Evolutionary conservation across 2,113 vertebrate species (phyloP), one percentile per base, ranked within the genome.

Genomic region (Barbus barbus): DNA sequence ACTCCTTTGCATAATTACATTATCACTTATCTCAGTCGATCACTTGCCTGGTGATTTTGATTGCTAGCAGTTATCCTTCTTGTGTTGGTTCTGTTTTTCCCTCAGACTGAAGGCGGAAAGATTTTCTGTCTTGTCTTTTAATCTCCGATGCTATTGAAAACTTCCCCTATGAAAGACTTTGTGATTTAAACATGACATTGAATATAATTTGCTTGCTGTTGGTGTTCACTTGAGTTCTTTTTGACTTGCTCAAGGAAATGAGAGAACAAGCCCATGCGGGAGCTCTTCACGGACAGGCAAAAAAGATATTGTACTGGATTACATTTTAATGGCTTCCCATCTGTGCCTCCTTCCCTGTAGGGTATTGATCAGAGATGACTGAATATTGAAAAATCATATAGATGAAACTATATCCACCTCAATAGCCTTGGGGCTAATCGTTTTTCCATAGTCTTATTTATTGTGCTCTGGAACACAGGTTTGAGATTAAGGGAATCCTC

Each of bases 11-110:
- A 89, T 89, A 88, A 90, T 90, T 82, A 82, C 81, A 89, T 91
- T 88, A 92, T 91, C 69, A 88, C 75, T 90, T 84, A 92, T 92
- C 88, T 90, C 87, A 83, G 82, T 83, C 89, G 33, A 72, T 87
- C 87, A 82, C 74, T 89, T 88, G 82, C 56, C 87, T 85, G 81
- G 84, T 78, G 51, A 58, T 65, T 81, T 76, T 74, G 28, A 65
- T 36, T 41, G 81, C 86, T 71, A 24, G 48, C 85, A 48, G 28
- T 84, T 58, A 73, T 85, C 69, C 61, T 13, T 65, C 38, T 48
- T 36, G 71, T 33, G 41, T 51, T 44, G 56, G 56, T 60, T 73
- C 31, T 20, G 46, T 44, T 48, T 67, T 14, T 56, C 63, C 72
- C 46, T 36, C 38, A 38, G 13, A 71, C 82, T 61, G 76, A 71